Percentiles rank a stretch among this genome's conserved stretches.
Conservation (phyloP, 2,888 invertebrate species). For the Diabrotica balteata region DNA sequence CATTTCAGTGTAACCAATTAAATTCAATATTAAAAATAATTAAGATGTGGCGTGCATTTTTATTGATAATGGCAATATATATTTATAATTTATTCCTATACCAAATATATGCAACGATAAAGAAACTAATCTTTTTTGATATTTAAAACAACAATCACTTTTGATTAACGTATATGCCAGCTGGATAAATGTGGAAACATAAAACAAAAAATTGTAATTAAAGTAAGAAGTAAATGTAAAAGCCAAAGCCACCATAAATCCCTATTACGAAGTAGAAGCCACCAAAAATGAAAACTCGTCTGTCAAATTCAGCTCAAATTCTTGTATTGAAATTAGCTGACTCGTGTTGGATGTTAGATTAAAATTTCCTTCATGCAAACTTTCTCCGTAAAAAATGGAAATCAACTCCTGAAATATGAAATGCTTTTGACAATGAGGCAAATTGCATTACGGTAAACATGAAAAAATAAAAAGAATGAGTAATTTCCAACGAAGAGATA, state of each 20-base stretch:
- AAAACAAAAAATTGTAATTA: too few species aligned
- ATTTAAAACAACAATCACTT: too few species aligned
- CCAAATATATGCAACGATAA: too few species aligned
- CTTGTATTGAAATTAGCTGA: constrained; percentile 27
- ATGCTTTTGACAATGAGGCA: constrained; percentile 30
- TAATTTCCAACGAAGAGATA: constrained; percentile 16
- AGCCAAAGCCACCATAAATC: background rate
- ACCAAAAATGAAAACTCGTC: constrained; percentile 15
- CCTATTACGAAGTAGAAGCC: background rate
- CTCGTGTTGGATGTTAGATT: constrained; percentile 28
- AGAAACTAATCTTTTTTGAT: too few species aligned
- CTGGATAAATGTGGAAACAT: too few species aligned
- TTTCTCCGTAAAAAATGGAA: constrained; percentile 26
- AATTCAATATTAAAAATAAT: too few species aligned
- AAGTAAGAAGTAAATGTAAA: background rate
- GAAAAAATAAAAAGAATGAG: constrained; percentile 27
- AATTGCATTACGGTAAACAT: constrained; percentile 35
- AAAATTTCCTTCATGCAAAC: constrained; percentile 27
- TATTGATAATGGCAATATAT: too few species aligned
- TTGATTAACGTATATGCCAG: too few species aligned
- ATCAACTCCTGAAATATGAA: constrained; percentile 25
- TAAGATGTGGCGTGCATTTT: too few species aligned
- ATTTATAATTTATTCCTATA: too few species aligned
- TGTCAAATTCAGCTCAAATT: constrained; percentile 26
- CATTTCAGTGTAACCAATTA: too few species aligned